Percentiles rank a stretch among this genome's conserved stretches.
Conservation (phyloP, 2,113 vertebrate genomes). For the Plecturocebus donacophilus region DNA sequence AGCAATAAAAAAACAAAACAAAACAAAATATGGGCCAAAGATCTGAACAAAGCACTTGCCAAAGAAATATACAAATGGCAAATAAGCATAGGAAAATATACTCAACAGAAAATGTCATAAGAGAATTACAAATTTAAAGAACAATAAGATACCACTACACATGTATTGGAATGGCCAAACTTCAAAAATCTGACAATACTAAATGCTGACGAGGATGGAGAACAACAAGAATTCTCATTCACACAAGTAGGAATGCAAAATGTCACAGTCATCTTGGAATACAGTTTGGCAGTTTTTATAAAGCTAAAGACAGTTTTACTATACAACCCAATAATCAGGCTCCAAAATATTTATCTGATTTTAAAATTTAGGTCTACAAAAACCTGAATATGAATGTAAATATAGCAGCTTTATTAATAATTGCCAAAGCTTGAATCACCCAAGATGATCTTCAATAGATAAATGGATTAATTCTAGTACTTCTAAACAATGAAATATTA, state of each 20-base stretch:
- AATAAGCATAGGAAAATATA: not conserved
- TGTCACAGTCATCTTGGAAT: not conserved
- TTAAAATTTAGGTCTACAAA: not conserved
- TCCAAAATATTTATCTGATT: not conserved
- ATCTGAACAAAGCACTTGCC: not conserved
- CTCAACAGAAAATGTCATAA: not conserved
- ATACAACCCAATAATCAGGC: not conserved
- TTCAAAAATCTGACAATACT: not conserved
- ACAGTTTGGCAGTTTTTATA: not conserved
- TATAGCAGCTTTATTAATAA: not conserved
- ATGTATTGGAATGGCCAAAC: not conserved
- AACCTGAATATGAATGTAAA: not conserved
- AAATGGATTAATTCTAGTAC: not conserved
- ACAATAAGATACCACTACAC: not conserved
- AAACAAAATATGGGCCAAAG: not conserved
- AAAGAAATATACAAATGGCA: not conserved
- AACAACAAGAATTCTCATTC: not conserved
- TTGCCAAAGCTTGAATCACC: not conserved
- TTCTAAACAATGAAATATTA: not conserved
- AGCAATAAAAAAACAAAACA: not conserved
- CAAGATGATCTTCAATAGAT: not conserved
- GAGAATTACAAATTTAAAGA: not conserved
- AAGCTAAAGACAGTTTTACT: not conserved
- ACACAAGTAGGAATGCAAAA: not conserved
- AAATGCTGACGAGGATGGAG: not conserved